Evolutionary conservation across 64 coral and sea anemone genomes (phyloP), one percentile per base, ranked within the genome.

Genomic region (Pachyseris speciosa): DNA sequence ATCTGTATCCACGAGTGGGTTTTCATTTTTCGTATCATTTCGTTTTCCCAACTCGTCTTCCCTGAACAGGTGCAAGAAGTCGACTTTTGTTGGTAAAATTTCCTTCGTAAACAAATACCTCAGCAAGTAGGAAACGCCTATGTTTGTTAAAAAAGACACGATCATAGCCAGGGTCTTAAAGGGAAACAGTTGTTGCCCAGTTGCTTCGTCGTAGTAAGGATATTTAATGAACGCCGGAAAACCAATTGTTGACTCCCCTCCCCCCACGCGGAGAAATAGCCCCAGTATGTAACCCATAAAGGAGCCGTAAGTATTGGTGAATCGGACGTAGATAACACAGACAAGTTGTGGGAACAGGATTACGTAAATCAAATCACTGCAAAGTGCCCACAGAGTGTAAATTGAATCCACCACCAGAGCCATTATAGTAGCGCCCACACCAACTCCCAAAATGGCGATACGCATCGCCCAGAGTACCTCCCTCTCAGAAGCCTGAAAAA

Each of bases 261-360:
- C 97, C 10, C 67, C 48, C 3, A 95, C 38, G 47, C 97, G 90
- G 9, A 99, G 72, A 11, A 73, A 28, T 5, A 99, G 78, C 8
- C 90, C 97, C 22, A 95, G 45, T 37, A 93, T 75, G n/a, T 88
- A 99, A 11, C 93, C 97, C 33, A 86, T 25, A n/a, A 99, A 85
- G 32, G 97, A 95, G 1, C 97, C 94, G 68, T 99, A 99, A 20
- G 90, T 99, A 52, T 99, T 99, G 64, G 93, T 73, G 55, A 60
- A 50, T 47, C 30, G 57, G 22, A 99, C 7, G 78, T 93, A 86
- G 37, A 99, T 91, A 1, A 95, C 86, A 59, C 94, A 95, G 36
- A 71, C 69, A 9, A 99, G 86, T 78, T 99, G 97, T 0, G 97
- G 97, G 69, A 99, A 99, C 15, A 99, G 80, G 48, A 87, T 95